Conservation (phyloP, 1,140 invertebrate species). For the Cydia fagiglandana region DNA sequence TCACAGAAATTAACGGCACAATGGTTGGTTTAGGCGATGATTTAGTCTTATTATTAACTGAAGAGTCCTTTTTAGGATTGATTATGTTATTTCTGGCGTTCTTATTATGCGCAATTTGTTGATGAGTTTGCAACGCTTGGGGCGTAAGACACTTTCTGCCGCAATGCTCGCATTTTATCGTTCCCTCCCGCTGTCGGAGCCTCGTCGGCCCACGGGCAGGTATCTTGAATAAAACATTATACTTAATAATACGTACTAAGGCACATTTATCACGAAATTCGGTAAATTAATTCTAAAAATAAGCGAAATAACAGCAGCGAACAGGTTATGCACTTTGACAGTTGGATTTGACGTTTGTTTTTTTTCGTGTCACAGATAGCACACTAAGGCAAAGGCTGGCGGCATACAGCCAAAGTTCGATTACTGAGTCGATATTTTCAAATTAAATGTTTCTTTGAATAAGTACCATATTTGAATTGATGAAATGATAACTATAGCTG, state of each 20-base stretch:
- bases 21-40: neutral
- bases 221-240: conserved; percentile 13
- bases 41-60: neutral
- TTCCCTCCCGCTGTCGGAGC: neutral
- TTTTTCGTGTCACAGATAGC: conserved; percentile 11
- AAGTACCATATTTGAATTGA: neutral
- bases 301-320: neutral
- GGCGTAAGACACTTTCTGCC: conserved; percentile 22
- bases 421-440: neutral
- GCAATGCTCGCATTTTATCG: conserved; percentile 12
- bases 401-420: conserved; percentile 15
- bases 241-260: neutral
- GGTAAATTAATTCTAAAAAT: neutral
- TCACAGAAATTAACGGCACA: neutral
- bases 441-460: neutral
- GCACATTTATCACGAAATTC: neutral
- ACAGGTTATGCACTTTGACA: neutral
- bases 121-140: conserved; percentile 4
- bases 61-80: neutral
- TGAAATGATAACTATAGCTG: neutral
- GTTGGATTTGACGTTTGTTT: conserved; percentile 5
- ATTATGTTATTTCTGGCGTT: neutral
- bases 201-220: neutral
- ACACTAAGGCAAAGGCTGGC: neutral
- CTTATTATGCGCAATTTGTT: neutral